Conservation (phyloP, 2,888 invertebrate genomes). For the Drosophila percnosoma region DNA sequence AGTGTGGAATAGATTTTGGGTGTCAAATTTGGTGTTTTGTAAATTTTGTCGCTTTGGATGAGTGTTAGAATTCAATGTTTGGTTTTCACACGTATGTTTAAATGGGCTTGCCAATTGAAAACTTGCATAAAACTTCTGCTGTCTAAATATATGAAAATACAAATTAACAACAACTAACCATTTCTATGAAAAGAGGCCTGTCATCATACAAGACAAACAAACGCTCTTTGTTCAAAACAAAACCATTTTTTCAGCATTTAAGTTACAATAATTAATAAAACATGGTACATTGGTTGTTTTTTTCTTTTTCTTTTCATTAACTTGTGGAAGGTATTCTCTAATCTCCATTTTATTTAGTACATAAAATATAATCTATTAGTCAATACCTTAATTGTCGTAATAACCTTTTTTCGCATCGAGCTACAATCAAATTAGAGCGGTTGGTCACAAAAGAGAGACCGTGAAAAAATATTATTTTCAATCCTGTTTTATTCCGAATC, state of each 20-base stretch:
- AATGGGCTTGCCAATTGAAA: constrained; percentile 70
- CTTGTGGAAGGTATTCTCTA: neutral
- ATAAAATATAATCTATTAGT: neutral
- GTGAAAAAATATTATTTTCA: neutral
- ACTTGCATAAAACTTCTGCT: constrained; percentile 55
- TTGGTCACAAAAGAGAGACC: neutral
- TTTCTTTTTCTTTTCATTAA: neutral
- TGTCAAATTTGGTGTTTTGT: constrained; percentile 71
- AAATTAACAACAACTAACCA: constrained; percentile 12
- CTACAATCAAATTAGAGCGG: neutral
- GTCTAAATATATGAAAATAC: constrained; percentile 25
- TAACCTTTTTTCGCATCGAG: neutral
- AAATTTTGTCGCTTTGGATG: constrained; percentile 49
- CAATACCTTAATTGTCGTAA: neutral
- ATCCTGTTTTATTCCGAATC: neutral
- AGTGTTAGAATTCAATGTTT: constrained; percentile 63
- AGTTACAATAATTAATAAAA: neutral
- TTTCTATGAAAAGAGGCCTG: constrained; percentile 1
- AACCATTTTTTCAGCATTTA: neutral
- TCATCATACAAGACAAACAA: constrained; percentile 2
- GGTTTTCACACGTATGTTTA: constrained; percentile 72
- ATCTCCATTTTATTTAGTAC: neutral
- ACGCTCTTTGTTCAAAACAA: neutral
- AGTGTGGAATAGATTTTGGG: constrained; percentile 57
- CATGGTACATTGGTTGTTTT: accelerated